A percentile compares a stretch with the other conserved stretches of the same genome.
Evolutionary conservation across 23 tunicate species (phyloP).

Genomic region (Diplosoma virens): DNA sequence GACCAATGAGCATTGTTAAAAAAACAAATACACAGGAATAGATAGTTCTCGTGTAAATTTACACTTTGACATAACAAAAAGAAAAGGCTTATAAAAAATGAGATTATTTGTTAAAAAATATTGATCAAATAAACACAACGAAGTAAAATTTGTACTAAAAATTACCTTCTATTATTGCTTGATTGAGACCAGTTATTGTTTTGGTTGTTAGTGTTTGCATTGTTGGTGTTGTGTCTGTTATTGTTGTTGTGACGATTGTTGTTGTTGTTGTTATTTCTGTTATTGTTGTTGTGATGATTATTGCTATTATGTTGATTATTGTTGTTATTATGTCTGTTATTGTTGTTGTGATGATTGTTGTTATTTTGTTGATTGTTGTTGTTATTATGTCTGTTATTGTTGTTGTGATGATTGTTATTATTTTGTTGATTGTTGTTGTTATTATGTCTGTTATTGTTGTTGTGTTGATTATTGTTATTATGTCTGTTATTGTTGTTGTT

Average conservation of each 20-base stretch:
- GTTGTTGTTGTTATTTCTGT: slow-evolving; percentile 7
- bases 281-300: slow-evolving; percentile 14
- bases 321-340: slow-evolving; percentile 11
- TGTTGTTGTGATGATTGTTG: slow-evolving; percentile 14
- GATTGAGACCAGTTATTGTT: not conserved
- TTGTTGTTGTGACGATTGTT: slow-evolving; percentile 21
- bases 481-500: not conserved
- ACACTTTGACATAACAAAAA: no score
- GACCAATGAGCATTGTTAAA: no score
- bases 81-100: no score
- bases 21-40: no score
- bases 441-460: not conserved
- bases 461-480: not conserved
- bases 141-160: no score
- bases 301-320: not conserved
- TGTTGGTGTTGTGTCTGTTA: not conserved
- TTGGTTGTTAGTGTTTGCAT: slow-evolving; percentile 12
- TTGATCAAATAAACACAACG: no score
- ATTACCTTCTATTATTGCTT: slow-evolving; percentile 8
- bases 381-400: slow-evolving; percentile 10
- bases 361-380: slow-evolving; percentile 26
- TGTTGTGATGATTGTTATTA: slow-evolving; percentile 3
- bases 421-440: slow-evolving; percentile 4
- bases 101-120: no score
- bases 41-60: no score